Evolutionary conservation across 2,888 invertebrate genomes (phyloP).

Genomic region (Drymonia ruficornis): DNA sequence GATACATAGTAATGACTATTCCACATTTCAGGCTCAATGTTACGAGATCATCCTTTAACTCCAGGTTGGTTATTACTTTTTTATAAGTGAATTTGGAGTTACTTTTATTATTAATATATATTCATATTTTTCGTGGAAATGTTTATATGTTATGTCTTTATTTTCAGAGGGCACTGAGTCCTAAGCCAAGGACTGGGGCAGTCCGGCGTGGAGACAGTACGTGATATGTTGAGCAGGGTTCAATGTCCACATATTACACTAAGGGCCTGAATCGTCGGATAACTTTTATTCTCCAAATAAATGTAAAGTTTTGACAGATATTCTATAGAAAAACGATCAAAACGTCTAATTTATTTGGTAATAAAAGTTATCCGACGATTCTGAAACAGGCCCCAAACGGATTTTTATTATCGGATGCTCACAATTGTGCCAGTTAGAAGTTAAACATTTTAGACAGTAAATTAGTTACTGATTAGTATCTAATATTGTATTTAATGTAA

Average conservation of each 20-base stretch:
- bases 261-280: no score
- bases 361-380: no score
- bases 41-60: conserved; percentile 80
- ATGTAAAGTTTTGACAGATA: no score
- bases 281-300: no score
- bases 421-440: conserved; percentile 80
- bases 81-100: no score
- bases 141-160: conserved; percentile 12
- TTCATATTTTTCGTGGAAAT: neutral
- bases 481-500: conserved; percentile 50
- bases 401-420: conserved; percentile 68
- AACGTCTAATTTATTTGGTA: no score
- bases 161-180: conserved; percentile 71
- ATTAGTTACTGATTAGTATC: conserved; percentile 65
- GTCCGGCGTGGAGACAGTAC: conserved; percentile 45
- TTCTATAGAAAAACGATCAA: no score
- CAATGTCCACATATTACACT: conserved; percentile 59
- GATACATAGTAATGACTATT: conserved; percentile 1
- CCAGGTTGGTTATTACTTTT: conserved; percentile 58
- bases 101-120: no score
- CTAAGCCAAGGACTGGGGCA: conserved; percentile 53
- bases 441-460: conserved; percentile 66
- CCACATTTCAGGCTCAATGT: conserved; percentile 71
- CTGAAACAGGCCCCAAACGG: no score
- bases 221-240: conserved; percentile 79